Evolutionary conservation across 2,888 invertebrate genomes (phyloP).

Genomic region (Quadriops clusia): DNA sequence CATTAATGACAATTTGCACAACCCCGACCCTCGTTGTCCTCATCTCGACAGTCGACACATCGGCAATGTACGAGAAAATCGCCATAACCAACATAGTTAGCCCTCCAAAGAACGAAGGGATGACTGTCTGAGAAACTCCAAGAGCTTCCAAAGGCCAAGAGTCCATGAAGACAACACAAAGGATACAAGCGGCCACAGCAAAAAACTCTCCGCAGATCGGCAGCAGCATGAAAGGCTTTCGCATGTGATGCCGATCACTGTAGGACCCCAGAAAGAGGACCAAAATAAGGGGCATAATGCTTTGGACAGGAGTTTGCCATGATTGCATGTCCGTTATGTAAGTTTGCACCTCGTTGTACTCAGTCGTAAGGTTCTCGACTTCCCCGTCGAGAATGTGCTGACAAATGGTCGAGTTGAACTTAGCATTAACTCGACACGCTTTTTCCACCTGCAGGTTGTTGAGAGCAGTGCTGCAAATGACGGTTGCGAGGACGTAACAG

Average conservation of each 20-base stretch:
- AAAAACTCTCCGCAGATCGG: slow-evolving; percentile 34
- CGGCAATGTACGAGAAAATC: slow-evolving; percentile 33
- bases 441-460: slow-evolving; percentile 45
- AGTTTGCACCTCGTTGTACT: slow-evolving; percentile 36
- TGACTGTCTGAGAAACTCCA: slow-evolving; percentile 42
- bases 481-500: slow-evolving; percentile 26
- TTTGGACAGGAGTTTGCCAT: slow-evolving; percentile 30
- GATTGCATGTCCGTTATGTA: slow-evolving; percentile 37
- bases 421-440: slow-evolving; percentile 42
- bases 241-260: slow-evolving; percentile 32
- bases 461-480: slow-evolving; percentile 35
- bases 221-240: slow-evolving; percentile 33
- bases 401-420: slow-evolving; percentile 41
- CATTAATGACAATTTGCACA: slow-evolving; percentile 38
- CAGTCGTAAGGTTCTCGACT: slow-evolving; percentile 26
- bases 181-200: slow-evolving; percentile 39
- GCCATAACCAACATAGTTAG: slow-evolving; percentile 37
- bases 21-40: slow-evolving; percentile 50
- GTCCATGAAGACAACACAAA: slow-evolving; percentile 43
- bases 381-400: slow-evolving; percentile 30
- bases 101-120: slow-evolving; percentile 47
- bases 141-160: slow-evolving; percentile 42
- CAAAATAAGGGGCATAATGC: slow-evolving; percentile 29
- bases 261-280: slow-evolving; percentile 33
- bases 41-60: slow-evolving; percentile 41